phyloP scores from a whole-genome alignment of 1,140 invertebrate genomes.

The Uloborus diversus region DNA sequence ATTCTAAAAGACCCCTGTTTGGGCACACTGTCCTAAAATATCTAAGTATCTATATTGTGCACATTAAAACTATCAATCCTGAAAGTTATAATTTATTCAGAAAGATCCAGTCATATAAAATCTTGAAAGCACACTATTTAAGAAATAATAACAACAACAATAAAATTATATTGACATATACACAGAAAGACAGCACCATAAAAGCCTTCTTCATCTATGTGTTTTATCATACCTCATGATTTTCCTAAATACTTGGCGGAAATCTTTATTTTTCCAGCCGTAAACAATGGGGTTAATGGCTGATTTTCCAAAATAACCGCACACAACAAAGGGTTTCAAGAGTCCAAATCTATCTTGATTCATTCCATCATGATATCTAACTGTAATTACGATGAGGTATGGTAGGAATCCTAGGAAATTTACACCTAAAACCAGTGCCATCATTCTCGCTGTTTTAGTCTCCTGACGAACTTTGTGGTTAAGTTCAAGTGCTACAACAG shows the following conservation, averaged over 20 bases:
- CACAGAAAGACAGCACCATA: too few relatives aligned
- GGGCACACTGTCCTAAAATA: too few relatives aligned
- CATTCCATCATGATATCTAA: constrained; percentile 52
- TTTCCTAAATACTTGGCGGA: constrained; percentile 56
- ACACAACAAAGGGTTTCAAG: constrained; percentile 56
- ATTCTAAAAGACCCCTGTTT: too few relatives aligned
- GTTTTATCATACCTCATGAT: constrained; percentile 10
- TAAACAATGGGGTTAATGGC: constrained; percentile 60
- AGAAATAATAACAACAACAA: too few relatives aligned
- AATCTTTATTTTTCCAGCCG: constrained; percentile 61
- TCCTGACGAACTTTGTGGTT: constrained; percentile 53
- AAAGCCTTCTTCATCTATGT: not conserved
- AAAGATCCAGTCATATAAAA: too few relatives aligned
- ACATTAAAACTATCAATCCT: too few relatives aligned
- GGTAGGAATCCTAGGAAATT: constrained; percentile 58
- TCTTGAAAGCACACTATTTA: too few relatives aligned
- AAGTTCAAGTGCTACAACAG: constrained; percentile 48
- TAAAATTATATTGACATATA: too few relatives aligned
- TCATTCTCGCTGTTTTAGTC: constrained; percentile 58
- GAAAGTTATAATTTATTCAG: too few relatives aligned
- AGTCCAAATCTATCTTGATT: constrained; percentile 36
- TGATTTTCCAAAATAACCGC: constrained; percentile 60
- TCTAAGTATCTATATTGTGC: too few relatives aligned
- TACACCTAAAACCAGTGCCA: constrained; percentile 59
- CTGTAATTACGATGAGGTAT: constrained; percentile 55